Evolutionary conservation across 2,797 vertebrate genomes (phyloP).

Genomic region (Siniperca undulata): DNA sequence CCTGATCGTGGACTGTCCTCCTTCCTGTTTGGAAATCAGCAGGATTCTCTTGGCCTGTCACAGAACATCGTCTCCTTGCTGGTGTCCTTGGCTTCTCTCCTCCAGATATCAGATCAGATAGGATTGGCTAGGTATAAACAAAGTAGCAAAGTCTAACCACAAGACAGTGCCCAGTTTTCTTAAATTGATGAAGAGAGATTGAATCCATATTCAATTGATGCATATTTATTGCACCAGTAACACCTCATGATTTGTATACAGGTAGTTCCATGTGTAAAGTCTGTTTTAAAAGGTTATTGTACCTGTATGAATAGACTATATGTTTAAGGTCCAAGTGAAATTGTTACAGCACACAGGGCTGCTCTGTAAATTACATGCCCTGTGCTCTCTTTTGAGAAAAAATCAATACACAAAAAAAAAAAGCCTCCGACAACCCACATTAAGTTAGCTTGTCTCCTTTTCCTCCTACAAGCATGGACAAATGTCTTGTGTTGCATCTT

Average conservation of each 20-base stretch:
- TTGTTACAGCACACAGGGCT: neutral
- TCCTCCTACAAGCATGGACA: neutral
- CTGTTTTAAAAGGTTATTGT: neutral
- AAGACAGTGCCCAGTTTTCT: neutral
- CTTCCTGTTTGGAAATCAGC: slow-evolving; percentile 45
- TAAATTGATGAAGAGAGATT: neutral
- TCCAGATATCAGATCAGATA: neutral
- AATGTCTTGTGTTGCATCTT: neutral
- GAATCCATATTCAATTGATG: neutral
- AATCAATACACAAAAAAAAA: neutral
- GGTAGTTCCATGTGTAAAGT: neutral
- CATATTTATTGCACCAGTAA: slow-evolving; percentile 3
- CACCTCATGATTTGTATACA: neutral
- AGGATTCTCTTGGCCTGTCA: slow-evolving; percentile 16
- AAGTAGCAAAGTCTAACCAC: neutral
- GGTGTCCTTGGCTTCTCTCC: slow-evolving; percentile 35
- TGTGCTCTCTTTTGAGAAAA: no score
- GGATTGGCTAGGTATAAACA: slow-evolving; percentile 7
- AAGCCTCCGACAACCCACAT: no score
- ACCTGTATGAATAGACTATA: neutral
- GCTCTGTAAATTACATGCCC: neutral
- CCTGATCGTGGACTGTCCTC: slow-evolving; percentile 37
- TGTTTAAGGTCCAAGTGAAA: slow-evolving; percentile 22
- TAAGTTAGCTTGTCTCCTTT: neutral
- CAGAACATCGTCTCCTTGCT: slow-evolving; percentile 14